Base-by-base conservation (phyloP, 2,888 invertebrate genomes). In the Sialis lutaria region DNA sequence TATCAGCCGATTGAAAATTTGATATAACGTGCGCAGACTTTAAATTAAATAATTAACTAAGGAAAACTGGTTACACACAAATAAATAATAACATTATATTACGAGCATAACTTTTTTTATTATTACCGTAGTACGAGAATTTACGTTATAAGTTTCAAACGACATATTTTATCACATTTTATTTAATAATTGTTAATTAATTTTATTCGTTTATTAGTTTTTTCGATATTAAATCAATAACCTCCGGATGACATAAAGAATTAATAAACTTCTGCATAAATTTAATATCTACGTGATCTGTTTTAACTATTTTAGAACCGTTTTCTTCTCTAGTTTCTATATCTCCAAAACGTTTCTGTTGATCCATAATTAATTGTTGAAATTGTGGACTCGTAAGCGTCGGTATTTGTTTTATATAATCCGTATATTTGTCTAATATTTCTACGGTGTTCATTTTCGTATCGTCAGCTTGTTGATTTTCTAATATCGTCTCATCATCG, bases 191-290 rank as follows among this genome's bases (percentile, higher is more conserved):
- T 22, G 22, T 22, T 22, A 22, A 22, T 22, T 22, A 22, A 22
- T 4, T n/a, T 22, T 22, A 22, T 22, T 22, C 22, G 4, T 22
- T 22, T 22, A 22, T 22, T 22, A 67, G 50, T 53, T 65, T 60
- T 50, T 64, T 55, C 44, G 61, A 57, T 33, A 69, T 64, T 55
- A 65, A 56, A 50, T 60, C 67, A 53, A 82, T 70, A 41, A 79
- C 72, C 52, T 73, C 69, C 43, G 70, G 71, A 56, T 79, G 72
- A 57, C 79, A 78, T 54, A 82, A 69, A 32, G 80, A 70, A 60
- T 82, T 76, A 31, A 83, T 69, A 35, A 83, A 60, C 37, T 70
- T 64, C 50, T 58, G 53, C 53, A 69, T 66, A 42, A 42, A 42
- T 34, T 35, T 10, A 6, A 37, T 6, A n/a, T 10, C n/a, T 6